Evolutionary conservation across 23 tunicate species (phyloP), one percentile per base, ranked within the genome.

Genomic region (Trididemnum miniatum): DNA sequence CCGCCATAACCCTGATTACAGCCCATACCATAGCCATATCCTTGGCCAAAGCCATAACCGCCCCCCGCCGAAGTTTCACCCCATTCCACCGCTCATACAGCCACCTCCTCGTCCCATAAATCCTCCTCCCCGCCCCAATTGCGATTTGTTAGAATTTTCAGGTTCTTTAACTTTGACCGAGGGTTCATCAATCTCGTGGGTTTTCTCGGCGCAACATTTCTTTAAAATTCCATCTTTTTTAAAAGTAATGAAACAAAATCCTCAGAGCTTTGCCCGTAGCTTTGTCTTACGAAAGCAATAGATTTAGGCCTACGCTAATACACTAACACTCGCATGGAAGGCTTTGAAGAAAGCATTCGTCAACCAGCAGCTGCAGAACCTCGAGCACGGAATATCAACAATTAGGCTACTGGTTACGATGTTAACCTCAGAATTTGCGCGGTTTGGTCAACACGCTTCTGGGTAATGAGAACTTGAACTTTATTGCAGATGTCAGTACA

Each of bases 231-330:
- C 94, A 82, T 95, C 98, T 78, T 89, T 89, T 60, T 85, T 89
- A 78, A 85, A 95, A 0, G 98, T 95, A 30, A 95, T 82, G 65
- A 95, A 95, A 51, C 98, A 95, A 79, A 89, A 95, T 22, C 93
- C 95, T 0, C 88, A 60, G 84, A 4, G 39, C 31, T 71, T 85
- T 95, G 28, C 62, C 67, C 20, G 90, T 85, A 1, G 35, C 39
- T 71, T 76, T 63, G 80, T 89, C 95, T 33, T 12, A 27, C 0
- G 98, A 95, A 27, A 96, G 59, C 57, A n/a, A n/a, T n/a, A n/a
- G n/a, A n/a, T n/a, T n/a, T n/a, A n/a, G n/a, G n/a, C n/a, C n/a
- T n/a, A n/a, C n/a, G n/a, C n/a, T n/a, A n/a, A n/a, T n/a, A n/a
- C n/a, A n/a, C n/a, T n/a, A n/a, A n/a, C n/a, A n/a, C n/a, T n/a